A percentile compares a stretch with the other conserved stretches of the same genome.
Evolutionary conservation across 1,140 invertebrate species (phyloP).

Genomic region (Drosophila watanabei): DNA sequence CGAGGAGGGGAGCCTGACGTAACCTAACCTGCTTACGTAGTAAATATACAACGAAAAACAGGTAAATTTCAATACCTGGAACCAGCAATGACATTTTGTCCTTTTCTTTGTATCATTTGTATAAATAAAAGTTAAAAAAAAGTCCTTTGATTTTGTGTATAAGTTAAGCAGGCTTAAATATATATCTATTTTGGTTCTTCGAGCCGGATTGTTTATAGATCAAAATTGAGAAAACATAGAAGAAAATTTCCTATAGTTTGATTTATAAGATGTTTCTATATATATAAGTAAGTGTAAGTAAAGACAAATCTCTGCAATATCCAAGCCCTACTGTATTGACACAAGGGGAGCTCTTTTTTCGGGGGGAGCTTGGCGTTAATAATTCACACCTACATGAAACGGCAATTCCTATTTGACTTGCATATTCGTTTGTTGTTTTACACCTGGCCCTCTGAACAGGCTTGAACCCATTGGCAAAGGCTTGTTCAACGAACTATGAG

Average conservation of each 20-base stretch:
- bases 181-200: neutral
- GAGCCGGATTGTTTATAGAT: neutral
- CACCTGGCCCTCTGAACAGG: slow-evolving; percentile 1
- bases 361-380: slow-evolving; percentile 19
- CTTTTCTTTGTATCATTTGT: neutral
- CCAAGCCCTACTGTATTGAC: slow-evolving; percentile 4
- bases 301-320: neutral
- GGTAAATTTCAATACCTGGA: slow-evolving; percentile 4
- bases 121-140: neutral
- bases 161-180: neutral
- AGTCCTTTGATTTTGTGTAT: neutral
- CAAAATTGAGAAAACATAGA: neutral
- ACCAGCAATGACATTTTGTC: neutral
- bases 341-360: neutral
- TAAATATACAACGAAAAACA: slow-evolving; percentile 15
- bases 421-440: slow-evolving; percentile 35
- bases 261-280: neutral
- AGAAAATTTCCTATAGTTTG: neutral
- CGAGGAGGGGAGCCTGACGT: slow-evolving; percentile 55
- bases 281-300: neutral
- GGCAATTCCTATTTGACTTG: slow-evolving; percentile 45
- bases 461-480: neutral
- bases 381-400: slow-evolving; percentile 41
- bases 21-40: slow-evolving; percentile 45
- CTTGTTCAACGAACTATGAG: slow-evolving; percentile 14